A percentile compares a stretch with the other conserved stretches of the same genome.
phyloP scores from a whole-genome alignment of 2,113 vertebrate species.

The Aspidoscelis tigris region DNA sequence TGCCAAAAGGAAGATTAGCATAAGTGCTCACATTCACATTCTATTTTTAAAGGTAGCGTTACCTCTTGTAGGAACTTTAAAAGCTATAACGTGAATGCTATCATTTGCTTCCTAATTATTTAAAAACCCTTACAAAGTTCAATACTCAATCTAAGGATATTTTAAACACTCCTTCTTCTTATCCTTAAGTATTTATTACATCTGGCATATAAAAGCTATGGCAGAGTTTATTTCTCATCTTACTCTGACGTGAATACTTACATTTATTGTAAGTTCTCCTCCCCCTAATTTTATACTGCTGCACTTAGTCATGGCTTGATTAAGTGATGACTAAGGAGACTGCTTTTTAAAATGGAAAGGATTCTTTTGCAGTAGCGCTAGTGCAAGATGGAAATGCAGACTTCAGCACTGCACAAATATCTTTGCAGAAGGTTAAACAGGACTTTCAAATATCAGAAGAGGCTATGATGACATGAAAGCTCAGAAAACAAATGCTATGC shows the following conservation, averaged over 20 bases:
- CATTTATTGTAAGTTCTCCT: conserved; percentile 33
- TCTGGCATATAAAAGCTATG: conserved; percentile 47
- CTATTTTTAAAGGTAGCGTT: conserved; percentile 78
- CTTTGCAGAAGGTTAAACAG: conserved; percentile 63
- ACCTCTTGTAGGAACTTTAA: conserved; percentile 70
- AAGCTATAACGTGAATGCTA: conserved; percentile 68
- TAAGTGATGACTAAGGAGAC: conserved; percentile 62
- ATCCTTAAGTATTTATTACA: conserved; percentile 42
- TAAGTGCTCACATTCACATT: conserved; percentile 75
- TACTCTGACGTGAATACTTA: neutral
- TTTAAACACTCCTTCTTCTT: conserved; percentile 21
- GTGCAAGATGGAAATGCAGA: conserved; percentile 62
- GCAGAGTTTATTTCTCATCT: conserved; percentile 15
- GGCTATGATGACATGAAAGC: conserved; percentile 55
- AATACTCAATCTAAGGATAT: conserved; percentile 53
- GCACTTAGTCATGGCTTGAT: conserved; percentile 64
- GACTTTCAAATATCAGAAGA: conserved; percentile 39
- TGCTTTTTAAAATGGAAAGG: conserved; percentile 68
- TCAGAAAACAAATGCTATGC: conserved; percentile 57
- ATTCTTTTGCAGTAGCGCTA: conserved; percentile 63
- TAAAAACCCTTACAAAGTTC: conserved; percentile 25
- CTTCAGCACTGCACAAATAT: conserved; percentile 63
- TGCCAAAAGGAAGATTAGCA: conserved; percentile 77
- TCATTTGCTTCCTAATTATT: conserved; percentile 50
- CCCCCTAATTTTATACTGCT: conserved; percentile 38